A percentile compares a stretch with the other conserved stretches of the same genome.
Evolutionary conservation across 2,888 invertebrate genomes (phyloP).

Genomic region (Busseola fusca): DNA sequence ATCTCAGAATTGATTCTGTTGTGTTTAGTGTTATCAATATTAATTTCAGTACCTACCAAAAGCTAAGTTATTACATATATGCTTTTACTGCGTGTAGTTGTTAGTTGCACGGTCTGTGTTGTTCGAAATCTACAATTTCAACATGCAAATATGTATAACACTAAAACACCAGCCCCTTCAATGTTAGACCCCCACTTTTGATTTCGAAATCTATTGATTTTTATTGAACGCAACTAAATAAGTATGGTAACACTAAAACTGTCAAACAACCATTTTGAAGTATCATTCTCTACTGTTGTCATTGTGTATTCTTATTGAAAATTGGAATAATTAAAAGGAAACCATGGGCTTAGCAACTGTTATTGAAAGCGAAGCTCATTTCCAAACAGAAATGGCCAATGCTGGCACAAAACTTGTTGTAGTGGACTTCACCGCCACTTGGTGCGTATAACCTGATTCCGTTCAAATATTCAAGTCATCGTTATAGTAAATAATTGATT

Average conservation of each 20-base stretch:
- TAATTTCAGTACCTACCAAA: too few species aligned
- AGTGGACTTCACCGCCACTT: conserved; percentile 98
- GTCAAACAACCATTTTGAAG: conserved; percentile 70
- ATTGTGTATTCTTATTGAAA: conserved; percentile 57
- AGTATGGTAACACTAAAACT: conserved; percentile 45
- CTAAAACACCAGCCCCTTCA: not conserved
- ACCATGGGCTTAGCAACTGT: conserved; percentile 90
- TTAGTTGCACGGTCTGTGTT: too few species aligned
- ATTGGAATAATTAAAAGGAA: conserved; percentile 54
- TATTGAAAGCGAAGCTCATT: conserved; percentile 94
- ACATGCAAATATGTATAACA: too few species aligned
- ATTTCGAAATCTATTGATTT: conserved; percentile 3
- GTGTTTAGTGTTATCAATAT: too few species aligned
- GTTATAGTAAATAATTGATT: conserved; percentile 61
- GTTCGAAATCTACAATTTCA: not conserved
- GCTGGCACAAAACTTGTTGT: conserved; percentile 97
- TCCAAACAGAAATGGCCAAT: conserved; percentile 94
- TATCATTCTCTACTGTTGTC: conserved; percentile 76
- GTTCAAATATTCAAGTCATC: conserved; percentile 80
- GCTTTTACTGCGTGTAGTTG: not conserved
- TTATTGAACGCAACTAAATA: conserved; percentile 43
- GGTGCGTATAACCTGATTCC: conserved; percentile 89
- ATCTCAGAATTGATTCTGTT: too few species aligned
- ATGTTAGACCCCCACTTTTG: not conserved
- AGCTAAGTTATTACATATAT: too few species aligned